Conservation (phyloP, 2,113 vertebrate genomes). For the Corydoras sp. region DNA sequence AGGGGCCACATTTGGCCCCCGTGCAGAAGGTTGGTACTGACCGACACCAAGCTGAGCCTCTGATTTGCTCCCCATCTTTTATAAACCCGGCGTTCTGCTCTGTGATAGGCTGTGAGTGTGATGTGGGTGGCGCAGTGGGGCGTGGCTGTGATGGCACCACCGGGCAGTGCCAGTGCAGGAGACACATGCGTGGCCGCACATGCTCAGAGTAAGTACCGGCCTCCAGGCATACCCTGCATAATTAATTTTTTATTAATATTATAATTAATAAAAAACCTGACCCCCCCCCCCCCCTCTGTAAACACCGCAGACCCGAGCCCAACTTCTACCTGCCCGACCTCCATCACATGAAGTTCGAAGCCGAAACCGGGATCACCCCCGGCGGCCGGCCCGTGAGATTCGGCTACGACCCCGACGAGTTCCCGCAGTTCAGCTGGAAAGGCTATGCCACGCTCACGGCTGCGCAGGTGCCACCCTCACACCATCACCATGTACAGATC, state of each 20-base stretch:
- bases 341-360: slow-evolving; percentile 86
- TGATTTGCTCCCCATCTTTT: too few relatives aligned
- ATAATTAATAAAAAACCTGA: background rate
- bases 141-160: slow-evolving; percentile 57
- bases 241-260: background rate
- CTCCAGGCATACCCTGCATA: background rate
- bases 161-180: slow-evolving; percentile 75
- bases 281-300: background rate
- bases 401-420: slow-evolving; percentile 74
- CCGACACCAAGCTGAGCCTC: too few relatives aligned
- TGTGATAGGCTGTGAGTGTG: slow-evolving; percentile 77
- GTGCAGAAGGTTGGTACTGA: too few relatives aligned
- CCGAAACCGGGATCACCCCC: slow-evolving; percentile 77
- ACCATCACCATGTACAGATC: background rate
- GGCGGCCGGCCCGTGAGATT: slow-evolving; percentile 72
- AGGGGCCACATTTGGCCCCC: too few relatives aligned
- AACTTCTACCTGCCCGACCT: slow-evolving; percentile 80
- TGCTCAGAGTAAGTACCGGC: slow-evolving; percentile 75
- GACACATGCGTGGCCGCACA: slow-evolving; percentile 65
- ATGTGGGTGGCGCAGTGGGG: slow-evolving; percentile 74
- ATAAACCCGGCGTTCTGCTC: background rate
- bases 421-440: slow-evolving; percentile 86
- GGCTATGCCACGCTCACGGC: slow-evolving; percentile 81
- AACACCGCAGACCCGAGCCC: slow-evolving; percentile 65
- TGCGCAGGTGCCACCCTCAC: slow-evolving; percentile 69